phyloP scores from a whole-genome alignment of 2,888 invertebrate genomes.

The Portevinia maculata region DNA sequence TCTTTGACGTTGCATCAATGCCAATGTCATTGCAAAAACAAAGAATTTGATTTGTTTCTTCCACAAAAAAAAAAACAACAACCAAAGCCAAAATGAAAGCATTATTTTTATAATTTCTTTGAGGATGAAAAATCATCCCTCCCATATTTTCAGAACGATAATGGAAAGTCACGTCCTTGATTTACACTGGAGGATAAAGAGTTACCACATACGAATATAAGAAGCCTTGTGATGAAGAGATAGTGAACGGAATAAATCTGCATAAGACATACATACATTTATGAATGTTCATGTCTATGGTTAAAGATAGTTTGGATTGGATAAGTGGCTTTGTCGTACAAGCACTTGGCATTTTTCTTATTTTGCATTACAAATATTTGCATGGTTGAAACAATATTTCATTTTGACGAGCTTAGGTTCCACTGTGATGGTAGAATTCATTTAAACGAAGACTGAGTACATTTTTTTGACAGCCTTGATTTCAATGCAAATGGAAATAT shows the following conservation, averaged over 20 bases:
- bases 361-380: background rate
- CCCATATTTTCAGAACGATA: conserved; percentile 43
- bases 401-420: background rate
- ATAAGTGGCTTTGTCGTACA: background rate
- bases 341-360: background rate
- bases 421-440: too few relatives aligned
- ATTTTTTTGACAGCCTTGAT: too few relatives aligned
- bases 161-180: conserved; percentile 69
- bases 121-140: conserved; percentile 35
- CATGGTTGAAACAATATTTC: background rate
- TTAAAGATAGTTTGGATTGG: background rate
- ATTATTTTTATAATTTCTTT: conserved; percentile 3
- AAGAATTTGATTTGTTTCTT: conserved; percentile 16
- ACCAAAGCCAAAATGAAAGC: background rate
- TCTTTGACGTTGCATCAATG: conserved; percentile 46
- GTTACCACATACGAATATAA: conserved; percentile 34
- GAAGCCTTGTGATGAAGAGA: conserved; percentile 40
- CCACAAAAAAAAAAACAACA: conserved; percentile 13
- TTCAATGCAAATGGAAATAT: too few relatives aligned
- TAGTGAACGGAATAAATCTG: conserved; percentile 59
- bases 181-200: conserved; percentile 57
- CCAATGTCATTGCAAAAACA: conserved; percentile 47
- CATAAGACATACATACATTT: conserved; percentile 28
- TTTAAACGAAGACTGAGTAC: too few relatives aligned
- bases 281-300: background rate